phyloP scores from a whole-genome alignment of 2,797 vertebrate species.

The Rousettus madagascariensis region DNA sequence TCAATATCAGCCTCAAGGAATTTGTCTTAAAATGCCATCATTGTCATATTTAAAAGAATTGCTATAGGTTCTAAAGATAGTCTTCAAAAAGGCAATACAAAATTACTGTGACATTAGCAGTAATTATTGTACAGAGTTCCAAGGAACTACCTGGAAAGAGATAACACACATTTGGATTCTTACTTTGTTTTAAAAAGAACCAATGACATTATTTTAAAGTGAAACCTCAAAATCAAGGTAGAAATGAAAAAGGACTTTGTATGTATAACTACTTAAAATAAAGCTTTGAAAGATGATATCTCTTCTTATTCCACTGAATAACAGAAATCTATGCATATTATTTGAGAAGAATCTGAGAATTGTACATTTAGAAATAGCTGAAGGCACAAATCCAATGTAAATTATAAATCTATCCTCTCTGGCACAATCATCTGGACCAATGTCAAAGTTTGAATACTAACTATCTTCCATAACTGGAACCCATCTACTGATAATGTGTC shows the following conservation, averaged over 20 bases:
- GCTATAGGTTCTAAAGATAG: not conserved
- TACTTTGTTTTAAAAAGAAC: not conserved
- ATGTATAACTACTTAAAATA: not conserved
- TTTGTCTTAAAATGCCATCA: not conserved
- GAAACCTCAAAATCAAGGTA: slow-evolving; percentile 29
- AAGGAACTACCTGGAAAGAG: not conserved
- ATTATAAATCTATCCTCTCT: not conserved
- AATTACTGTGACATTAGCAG: not conserved
- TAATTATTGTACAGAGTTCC: not conserved
- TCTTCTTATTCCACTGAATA: not conserved
- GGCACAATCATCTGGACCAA: not conserved
- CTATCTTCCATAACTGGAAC: not conserved
- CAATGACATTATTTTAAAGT: not conserved
- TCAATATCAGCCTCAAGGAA: not conserved
- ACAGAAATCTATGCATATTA: not conserved
- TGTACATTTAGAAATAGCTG: not conserved
- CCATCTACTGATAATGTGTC: not conserved
- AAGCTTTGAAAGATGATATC: slow-evolving; percentile 5
- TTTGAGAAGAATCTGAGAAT: not conserved
- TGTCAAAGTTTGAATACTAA: not conserved
- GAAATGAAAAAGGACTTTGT: not conserved
- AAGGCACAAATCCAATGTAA: not conserved
- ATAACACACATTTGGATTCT: not conserved
- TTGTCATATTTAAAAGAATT: not conserved
- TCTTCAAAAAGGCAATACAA: not conserved